Evolutionary conservation across 2,888 invertebrate species (phyloP).

Genomic region (Ethmia dodecea): DNA sequence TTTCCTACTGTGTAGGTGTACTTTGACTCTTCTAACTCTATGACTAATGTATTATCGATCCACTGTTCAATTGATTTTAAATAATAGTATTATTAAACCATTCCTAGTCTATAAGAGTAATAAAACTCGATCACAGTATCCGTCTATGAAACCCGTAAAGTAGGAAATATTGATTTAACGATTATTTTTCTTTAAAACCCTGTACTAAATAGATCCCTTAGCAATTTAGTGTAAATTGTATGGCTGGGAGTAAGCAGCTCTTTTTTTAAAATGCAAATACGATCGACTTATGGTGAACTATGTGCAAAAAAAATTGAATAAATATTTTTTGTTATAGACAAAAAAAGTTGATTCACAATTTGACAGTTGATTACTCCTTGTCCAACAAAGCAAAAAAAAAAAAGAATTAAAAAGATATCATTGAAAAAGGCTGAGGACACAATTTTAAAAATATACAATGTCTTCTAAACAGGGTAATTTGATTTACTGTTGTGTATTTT

Average conservation of each 20-base stretch:
- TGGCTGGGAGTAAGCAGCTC: slow-evolving; percentile 42
- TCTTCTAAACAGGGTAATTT: slow-evolving; percentile 75
- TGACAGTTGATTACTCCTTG: slow-evolving; percentile 32
- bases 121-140: slow-evolving; percentile 37
- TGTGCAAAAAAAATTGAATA: too few relatives aligned
- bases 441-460: slow-evolving; percentile 75
- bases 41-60: too few relatives aligned
- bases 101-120: slow-evolving; percentile 37
- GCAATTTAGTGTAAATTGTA: slow-evolving; percentile 56
- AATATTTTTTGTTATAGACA: not conserved
- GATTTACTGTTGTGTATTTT: slow-evolving; percentile 69
- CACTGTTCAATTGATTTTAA: too few relatives aligned
- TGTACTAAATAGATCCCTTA: slow-evolving; percentile 69
- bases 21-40: too few relatives aligned
- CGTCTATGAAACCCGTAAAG: slow-evolving; percentile 39
- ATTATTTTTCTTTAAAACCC: slow-evolving; percentile 43
- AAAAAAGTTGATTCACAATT: not conserved
- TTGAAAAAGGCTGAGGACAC: slow-evolving; percentile 74
- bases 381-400: slow-evolving; percentile 38
- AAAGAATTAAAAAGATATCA: slow-evolving; percentile 64
- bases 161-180: slow-evolving; percentile 21
- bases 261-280: too few relatives aligned
- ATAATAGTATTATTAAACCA: slow-evolving; percentile 21
- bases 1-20: too few relatives aligned
- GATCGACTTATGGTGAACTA: too few relatives aligned